Percentiles rank a stretch among this genome's conserved stretches.
Evolutionary conservation across 2,113 vertebrate genomes (phyloP).

Genomic region (Syngnathus floridae): DNA sequence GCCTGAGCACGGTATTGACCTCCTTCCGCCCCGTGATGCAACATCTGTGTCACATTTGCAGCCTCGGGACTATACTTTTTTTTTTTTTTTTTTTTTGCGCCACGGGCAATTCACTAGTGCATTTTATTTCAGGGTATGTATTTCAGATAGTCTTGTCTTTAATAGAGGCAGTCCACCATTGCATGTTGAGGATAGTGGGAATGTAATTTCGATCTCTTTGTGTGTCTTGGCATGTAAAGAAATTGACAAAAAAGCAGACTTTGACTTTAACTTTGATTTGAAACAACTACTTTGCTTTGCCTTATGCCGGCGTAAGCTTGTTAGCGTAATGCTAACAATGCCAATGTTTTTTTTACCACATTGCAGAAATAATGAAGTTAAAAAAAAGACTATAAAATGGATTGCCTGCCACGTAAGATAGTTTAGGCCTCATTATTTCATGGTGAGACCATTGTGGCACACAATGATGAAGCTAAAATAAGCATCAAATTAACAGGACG

Average conservation of each 20-base stretch:
- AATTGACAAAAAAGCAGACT: background rate
- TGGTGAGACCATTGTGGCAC: background rate
- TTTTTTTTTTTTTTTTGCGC: background rate
- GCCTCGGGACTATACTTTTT: background rate
- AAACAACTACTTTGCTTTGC: too few species aligned
- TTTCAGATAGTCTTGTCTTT: background rate
- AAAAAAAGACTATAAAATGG: background rate
- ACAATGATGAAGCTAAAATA: background rate
- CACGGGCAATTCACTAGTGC: background rate
- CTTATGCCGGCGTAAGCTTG: too few species aligned
- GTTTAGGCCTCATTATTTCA: background rate
- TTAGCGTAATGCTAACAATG: too few species aligned
- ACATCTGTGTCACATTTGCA: conserved; percentile 1
- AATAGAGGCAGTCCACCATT: background rate
- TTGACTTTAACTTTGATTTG: too few species aligned
- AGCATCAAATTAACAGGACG: background rate
- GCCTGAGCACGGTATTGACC: background rate
- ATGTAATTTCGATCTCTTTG: too few species aligned
- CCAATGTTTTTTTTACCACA: background rate
- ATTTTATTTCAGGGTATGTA: background rate
- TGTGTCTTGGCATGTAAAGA: too few species aligned
- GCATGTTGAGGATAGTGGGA: background rate
- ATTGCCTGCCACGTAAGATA: background rate
- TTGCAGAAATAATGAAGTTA: background rate
- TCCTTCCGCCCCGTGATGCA: background rate